phyloP scores from a whole-genome alignment of 2,888 invertebrate species.

The Coremacera marginata region DNA sequence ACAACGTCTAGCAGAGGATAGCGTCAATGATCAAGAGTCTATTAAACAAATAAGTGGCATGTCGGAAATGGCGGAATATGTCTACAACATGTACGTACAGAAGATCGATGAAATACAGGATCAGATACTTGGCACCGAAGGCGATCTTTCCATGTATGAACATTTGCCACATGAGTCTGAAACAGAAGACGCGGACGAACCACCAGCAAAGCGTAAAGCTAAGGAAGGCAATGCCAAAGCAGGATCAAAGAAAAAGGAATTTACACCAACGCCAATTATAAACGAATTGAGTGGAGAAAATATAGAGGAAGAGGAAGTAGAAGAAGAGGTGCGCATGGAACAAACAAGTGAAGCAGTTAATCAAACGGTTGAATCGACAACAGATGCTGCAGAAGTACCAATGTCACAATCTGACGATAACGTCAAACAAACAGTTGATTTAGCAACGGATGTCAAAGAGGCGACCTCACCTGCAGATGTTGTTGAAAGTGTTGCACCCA shows the following conservation, averaged over 20 bases:
- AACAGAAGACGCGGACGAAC: conserved; percentile 58
- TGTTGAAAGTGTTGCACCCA: neutral
- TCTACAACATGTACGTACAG: conserved; percentile 90
- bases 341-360: neutral
- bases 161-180: conserved; percentile 71
- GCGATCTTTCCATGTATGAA: conserved; percentile 59
- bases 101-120: conserved; percentile 77
- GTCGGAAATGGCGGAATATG: conserved; percentile 95
- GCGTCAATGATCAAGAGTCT: conserved; percentile 61
- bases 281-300: conserved; percentile 70
- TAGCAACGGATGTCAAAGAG: neutral
- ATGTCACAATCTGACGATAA: neutral
- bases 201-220: conserved; percentile 41
- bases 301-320: conserved; percentile 44
- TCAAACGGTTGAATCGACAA: neutral
- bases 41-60: conserved; percentile 72
- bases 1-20: conserved; percentile 72
- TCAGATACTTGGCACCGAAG: conserved; percentile 52
- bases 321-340: neutral
- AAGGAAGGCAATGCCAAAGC: conserved; percentile 45
- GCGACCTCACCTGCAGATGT: neutral
- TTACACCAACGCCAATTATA: conserved; percentile 69
- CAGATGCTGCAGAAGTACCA: neutral
- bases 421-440: too few species aligned
- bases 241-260: conserved; percentile 46